Evolutionary conservation across 2,888 invertebrate species (phyloP).

Genomic region (Tribolium freemani): DNA sequence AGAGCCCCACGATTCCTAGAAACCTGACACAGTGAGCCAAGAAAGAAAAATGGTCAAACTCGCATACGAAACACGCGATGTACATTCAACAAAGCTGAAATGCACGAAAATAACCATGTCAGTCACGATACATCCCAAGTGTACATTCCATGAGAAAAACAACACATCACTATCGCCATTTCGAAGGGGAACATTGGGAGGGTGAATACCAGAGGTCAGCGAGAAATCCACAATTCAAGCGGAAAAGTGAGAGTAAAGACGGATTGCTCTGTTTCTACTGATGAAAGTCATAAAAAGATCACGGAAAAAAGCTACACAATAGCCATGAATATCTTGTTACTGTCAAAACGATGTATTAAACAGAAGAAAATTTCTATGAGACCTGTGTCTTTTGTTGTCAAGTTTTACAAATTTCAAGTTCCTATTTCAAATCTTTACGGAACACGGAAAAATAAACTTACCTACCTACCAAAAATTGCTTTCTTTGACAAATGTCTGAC

Average conservation of each 20-base stretch:
- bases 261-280: too few relatives aligned
- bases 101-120: conserved; percentile 63
- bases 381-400: too few relatives aligned
- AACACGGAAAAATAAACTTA: too few relatives aligned
- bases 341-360: too few relatives aligned
- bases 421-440: too few relatives aligned
- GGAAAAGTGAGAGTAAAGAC: background rate
- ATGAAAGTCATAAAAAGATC: too few relatives aligned
- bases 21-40: conserved; percentile 68
- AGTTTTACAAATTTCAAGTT: too few relatives aligned
- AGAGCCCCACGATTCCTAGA: conserved; percentile 67
- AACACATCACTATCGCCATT: conserved; percentile 4
- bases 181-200: background rate
- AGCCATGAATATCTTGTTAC: too few relatives aligned
- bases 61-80: conserved; percentile 66
- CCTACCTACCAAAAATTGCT: too few relatives aligned
- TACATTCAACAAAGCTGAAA: conserved; percentile 61
- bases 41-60: conserved; percentile 69
- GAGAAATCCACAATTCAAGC: background rate
- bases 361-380: too few relatives aligned
- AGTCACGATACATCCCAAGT: conserved; percentile 63
- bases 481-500: too few relatives aligned
- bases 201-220: background rate
- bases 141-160: conserved; percentile 54
- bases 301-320: too few relatives aligned